Evolutionary conservation across 2,888 invertebrate species (phyloP).

Genomic region (Elmis aenea): DNA sequence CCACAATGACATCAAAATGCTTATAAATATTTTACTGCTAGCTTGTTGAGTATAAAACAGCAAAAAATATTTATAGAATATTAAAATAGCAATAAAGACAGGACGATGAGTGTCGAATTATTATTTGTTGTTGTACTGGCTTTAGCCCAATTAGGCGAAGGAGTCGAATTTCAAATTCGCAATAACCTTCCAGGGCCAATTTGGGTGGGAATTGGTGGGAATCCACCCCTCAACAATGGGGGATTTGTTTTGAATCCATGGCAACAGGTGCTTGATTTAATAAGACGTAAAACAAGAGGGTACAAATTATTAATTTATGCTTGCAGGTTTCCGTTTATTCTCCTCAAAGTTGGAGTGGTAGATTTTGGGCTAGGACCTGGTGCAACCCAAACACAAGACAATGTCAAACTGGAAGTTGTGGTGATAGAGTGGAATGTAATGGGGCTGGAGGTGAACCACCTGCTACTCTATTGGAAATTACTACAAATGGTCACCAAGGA

Average conservation of each 20-base stretch:
- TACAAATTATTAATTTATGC: too few species aligned
- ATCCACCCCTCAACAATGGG: slow-evolving; percentile 31
- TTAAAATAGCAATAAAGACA: too few species aligned
- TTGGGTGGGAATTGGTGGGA: slow-evolving; percentile 36
- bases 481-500: slow-evolving; percentile 38
- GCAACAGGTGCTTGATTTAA: slow-evolving; percentile 26
- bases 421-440: slow-evolving; percentile 41
- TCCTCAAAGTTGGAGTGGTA: slow-evolving; percentile 42
- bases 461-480: slow-evolving; percentile 46
- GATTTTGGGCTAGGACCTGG: slow-evolving; percentile 47
- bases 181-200: slow-evolving; percentile 32
- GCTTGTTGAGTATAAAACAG: too few species aligned
- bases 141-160: too few species aligned
- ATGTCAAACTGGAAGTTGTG: slow-evolving; percentile 45
- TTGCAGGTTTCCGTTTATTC: slow-evolving; percentile 24
- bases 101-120: too few species aligned
- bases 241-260: slow-evolving; percentile 32
- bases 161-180: slow-evolving; percentile 29
- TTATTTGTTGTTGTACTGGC: too few species aligned
- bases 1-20: too few species aligned
- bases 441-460: slow-evolving; percentile 48
- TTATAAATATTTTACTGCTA: too few species aligned
- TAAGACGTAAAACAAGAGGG: too few species aligned
- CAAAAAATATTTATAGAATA: too few species aligned
- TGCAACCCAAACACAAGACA: slow-evolving; percentile 37